Evolutionary conservation across 2,113 vertebrate species (phyloP).

Genomic region (Glaucomys volans): DNA sequence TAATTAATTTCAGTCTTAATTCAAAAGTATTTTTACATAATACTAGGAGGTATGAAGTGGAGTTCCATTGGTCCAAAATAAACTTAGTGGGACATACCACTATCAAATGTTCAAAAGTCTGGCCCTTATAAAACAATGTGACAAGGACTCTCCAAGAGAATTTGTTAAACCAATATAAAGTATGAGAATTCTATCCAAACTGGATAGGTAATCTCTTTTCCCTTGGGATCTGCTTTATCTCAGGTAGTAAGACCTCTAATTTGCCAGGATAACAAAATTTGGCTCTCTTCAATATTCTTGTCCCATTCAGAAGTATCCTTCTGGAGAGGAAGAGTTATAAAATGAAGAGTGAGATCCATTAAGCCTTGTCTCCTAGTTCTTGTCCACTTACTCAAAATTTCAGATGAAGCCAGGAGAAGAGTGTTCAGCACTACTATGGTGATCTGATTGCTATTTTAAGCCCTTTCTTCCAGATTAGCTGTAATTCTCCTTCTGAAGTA

Average conservation of each 20-base stretch:
- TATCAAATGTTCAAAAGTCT: background rate
- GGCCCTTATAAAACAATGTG: background rate
- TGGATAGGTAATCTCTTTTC: background rate
- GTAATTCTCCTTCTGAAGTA: constrained; percentile 74
- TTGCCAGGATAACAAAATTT: background rate
- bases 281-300: constrained; percentile 66
- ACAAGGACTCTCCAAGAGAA: background rate
- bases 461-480: constrained; percentile 73
- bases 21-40: constrained; percentile 12
- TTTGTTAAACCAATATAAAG: background rate
- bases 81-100: background rate
- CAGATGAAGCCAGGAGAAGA: constrained; percentile 77
- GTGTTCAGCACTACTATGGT: constrained; percentile 71
- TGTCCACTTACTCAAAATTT: constrained; percentile 82
- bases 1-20: background rate
- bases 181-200: background rate
- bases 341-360: constrained; percentile 64
- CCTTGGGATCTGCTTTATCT: background rate
- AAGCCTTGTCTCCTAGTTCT: constrained; percentile 61
- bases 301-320: constrained; percentile 65
- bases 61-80: background rate
- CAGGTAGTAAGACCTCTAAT: background rate
- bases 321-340: constrained; percentile 65
- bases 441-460: constrained; percentile 74
- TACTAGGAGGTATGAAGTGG: background rate